Evolutionary conservation across 1,140 invertebrate species (phyloP).

Genomic region (Spodoptera frugiperda): DNA sequence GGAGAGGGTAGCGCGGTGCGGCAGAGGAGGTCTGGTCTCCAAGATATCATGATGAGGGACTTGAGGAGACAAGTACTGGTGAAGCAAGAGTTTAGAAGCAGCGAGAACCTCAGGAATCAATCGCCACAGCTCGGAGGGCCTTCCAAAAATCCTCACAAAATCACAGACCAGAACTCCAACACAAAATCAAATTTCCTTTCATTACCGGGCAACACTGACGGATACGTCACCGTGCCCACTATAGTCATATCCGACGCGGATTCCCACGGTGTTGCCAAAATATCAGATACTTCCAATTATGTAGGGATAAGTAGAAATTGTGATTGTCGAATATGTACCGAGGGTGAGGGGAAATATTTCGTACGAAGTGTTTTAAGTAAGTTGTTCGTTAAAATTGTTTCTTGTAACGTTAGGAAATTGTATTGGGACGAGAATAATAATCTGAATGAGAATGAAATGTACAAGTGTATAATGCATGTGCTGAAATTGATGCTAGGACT

Average conservation of each 20-base stretch:
- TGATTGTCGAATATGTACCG: conserved; percentile 78
- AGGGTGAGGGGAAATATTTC: conserved; percentile 59
- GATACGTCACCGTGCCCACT: conserved; percentile 50
- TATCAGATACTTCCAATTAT: conserved; percentile 67
- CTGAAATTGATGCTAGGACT: conserved; percentile 77
- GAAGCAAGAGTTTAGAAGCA: conserved; percentile 68
- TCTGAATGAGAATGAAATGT: conserved; percentile 76
- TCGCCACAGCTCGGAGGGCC: conserved; percentile 4
- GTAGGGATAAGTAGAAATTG: conserved; percentile 73
- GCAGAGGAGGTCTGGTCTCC: conserved; percentile 57
- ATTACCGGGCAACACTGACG: conserved; percentile 46
- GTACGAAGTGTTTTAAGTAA: conserved; percentile 66
- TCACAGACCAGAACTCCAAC: conserved; percentile 14
- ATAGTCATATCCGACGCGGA: conserved; percentile 55
- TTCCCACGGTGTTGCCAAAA: conserved; percentile 56
- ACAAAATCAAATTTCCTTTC: conserved; percentile 52
- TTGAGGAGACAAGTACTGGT: conserved; percentile 68
- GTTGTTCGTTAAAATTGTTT: conserved; percentile 71
- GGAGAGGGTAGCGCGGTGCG: conserved; percentile 40
- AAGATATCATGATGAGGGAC: conserved; percentile 56
- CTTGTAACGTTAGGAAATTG: conserved; percentile 68
- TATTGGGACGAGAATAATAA: conserved; percentile 78
- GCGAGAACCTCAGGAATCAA: conserved; percentile 54
- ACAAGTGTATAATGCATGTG: conserved; percentile 69
- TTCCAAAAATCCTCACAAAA: conserved; percentile 53